Conservation (phyloP, 1,140 invertebrate species). For the Acromyrmex heyeri region DNA sequence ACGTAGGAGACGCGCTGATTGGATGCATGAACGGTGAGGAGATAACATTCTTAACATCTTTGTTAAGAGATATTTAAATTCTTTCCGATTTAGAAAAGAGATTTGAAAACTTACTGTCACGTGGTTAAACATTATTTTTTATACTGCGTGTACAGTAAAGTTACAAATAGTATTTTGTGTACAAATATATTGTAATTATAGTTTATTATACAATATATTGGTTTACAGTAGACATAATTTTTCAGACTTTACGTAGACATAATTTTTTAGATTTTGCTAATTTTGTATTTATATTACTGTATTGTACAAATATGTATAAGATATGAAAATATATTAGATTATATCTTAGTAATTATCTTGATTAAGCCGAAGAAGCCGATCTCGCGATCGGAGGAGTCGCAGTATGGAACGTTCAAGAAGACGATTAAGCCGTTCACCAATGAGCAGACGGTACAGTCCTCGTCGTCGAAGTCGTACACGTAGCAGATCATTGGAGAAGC, state of each 20-base stretch:
- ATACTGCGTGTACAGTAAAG: not conserved
- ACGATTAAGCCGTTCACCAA: slow-evolving; percentile 79
- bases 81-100: not conserved
- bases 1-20: slow-evolving; percentile 78
- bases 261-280: not conserved
- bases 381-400: slow-evolving; percentile 80
- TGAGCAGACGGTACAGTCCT: slow-evolving; percentile 75
- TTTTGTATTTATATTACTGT: slow-evolving; percentile 17
- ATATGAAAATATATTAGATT: slow-evolving; percentile 19
- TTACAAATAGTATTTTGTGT: slow-evolving; percentile 8
- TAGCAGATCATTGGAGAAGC: slow-evolving; percentile 79
- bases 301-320: slow-evolving; percentile 10
- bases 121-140: not conserved
- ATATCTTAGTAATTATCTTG: slow-evolving; percentile 24
- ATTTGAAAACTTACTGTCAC: not conserved
- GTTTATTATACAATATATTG: not conserved
- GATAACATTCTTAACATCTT: slow-evolving; percentile 59
- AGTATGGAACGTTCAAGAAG: slow-evolving; percentile 80
- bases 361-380: slow-evolving; percentile 81
- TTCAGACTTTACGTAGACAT: not conserved
- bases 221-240: not conserved
- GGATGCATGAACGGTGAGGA: slow-evolving; percentile 82
- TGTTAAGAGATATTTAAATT: slow-evolving; percentile 15
- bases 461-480: slow-evolving; percentile 77
- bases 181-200: slow-evolving; percentile 17